Conservation (phyloP, 2,888 invertebrate genomes). For the Dicyrtomina minuta region DNA sequence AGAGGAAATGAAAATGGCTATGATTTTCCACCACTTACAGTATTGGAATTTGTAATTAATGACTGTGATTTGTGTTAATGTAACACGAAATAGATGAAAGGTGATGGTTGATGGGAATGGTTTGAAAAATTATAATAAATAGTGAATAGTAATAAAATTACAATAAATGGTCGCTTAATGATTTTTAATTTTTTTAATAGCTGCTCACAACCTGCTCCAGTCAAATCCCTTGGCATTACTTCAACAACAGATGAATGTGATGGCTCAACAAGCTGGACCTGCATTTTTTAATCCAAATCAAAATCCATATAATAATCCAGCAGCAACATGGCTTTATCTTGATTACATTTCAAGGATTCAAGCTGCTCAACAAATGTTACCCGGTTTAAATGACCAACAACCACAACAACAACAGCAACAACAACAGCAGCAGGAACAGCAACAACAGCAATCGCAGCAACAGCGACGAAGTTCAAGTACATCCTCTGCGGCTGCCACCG, state of each 20-base stretch:
- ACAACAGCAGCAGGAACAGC: slow-evolving; percentile 21
- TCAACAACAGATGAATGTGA: slow-evolving; percentile 40
- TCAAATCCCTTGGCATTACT: slow-evolving; percentile 40
- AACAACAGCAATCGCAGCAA: slow-evolving; percentile 16
- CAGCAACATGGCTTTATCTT: slow-evolving; percentile 48
- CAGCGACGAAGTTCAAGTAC: slow-evolving; percentile 22
- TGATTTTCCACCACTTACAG: too few species aligned
- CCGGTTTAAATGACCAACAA: slow-evolving; percentile 3
- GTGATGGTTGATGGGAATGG: not conserved
- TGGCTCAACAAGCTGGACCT: slow-evolving; percentile 37
- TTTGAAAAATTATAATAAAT: not conserved
- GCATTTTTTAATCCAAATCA: slow-evolving; percentile 20
- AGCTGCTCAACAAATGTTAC: slow-evolving; percentile 38
- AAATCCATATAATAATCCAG: slow-evolving; percentile 38
- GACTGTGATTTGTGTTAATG: not conserved
- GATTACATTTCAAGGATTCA: slow-evolving; percentile 43
- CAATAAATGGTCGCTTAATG: not conserved
- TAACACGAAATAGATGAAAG: too few species aligned
- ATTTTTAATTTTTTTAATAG: slow-evolving; percentile 14
- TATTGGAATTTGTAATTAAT: too few species aligned
- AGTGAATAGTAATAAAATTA: not conserved
- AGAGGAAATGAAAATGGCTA: too few species aligned
- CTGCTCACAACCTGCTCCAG: slow-evolving; percentile 43
- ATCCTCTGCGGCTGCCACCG: slow-evolving; percentile 30
- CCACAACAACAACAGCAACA: slow-evolving; percentile 19